Percentiles rank a stretch among this genome's conserved stretches.
Evolutionary conservation across 2,888 invertebrate genomes (phyloP).

Genomic region (Latheticus oryzae): DNA sequence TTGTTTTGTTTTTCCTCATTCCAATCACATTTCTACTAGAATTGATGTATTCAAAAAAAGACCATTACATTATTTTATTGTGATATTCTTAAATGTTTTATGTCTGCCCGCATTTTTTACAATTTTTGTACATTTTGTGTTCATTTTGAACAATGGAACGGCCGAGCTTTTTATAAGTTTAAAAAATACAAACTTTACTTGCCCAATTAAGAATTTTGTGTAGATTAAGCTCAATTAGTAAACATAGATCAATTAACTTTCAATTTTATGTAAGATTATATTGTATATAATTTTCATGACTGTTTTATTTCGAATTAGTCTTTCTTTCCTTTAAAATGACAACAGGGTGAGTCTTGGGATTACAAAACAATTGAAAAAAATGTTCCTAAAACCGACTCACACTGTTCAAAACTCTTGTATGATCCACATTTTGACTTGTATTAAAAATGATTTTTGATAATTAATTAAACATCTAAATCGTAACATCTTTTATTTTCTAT

Average conservation of each 20-base stretch:
- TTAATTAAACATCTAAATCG: conserved; percentile 32
- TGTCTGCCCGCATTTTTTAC: conserved; percentile 38
- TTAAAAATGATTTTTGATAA: conserved; percentile 37
- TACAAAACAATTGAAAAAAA: background rate
- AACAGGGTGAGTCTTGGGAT: conserved; percentile 10
- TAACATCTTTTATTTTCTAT: conserved; percentile 6
- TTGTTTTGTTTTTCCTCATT: conserved; percentile 53
- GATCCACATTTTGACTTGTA: conserved; percentile 25
- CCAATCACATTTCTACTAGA: conserved; percentile 58
- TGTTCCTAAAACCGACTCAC: conserved; percentile 8
- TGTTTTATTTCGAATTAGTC: conserved; percentile 20
- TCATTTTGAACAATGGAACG: conserved; percentile 19
- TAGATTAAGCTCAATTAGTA: conserved; percentile 35
- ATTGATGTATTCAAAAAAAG: conserved; percentile 61
- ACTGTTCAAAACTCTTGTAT: conserved; percentile 13
- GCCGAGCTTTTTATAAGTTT: conserved; percentile 21
- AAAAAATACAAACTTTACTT: conserved; percentile 21
- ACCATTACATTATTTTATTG: conserved; percentile 61
- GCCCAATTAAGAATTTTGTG: conserved; percentile 31
- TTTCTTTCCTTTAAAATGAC: conserved; percentile 11
- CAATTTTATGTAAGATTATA: conserved; percentile 17
- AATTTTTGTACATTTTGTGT: conserved; percentile 29
- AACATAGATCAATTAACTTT: conserved; percentile 24
- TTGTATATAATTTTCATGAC: conserved; percentile 24
- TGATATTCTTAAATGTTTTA: conserved; percentile 57